Conservation (phyloP, 1,140 invertebrate genomes). For the Thaumatotibia leucotreta region DNA sequence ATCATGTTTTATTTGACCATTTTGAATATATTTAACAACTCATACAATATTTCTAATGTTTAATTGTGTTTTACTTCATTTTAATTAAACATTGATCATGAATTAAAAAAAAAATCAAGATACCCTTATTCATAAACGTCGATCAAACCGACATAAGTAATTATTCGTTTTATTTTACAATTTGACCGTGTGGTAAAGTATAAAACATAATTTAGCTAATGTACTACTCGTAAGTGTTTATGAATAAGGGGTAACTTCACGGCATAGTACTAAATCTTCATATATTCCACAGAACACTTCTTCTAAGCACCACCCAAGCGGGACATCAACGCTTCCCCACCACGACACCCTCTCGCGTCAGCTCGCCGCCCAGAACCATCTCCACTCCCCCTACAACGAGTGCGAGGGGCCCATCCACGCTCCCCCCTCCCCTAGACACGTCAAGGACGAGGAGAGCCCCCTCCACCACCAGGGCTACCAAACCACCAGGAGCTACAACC, state of each 20-base stretch:
- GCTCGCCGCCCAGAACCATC: constrained; percentile 52
- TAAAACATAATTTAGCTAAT: no score
- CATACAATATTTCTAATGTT: no score
- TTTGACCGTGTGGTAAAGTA: no score
- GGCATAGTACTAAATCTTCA: constrained; percentile 15
- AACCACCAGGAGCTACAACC: constrained; percentile 77
- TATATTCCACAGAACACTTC: constrained; percentile 72
- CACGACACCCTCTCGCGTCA: constrained; percentile 64
- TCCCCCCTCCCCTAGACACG: constrained; percentile 50
- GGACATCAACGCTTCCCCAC: constrained; percentile 62
- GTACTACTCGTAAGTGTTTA: no score
- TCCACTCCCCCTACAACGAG: constrained; percentile 57
- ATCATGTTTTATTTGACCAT: neutral
- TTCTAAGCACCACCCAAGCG: constrained; percentile 71
- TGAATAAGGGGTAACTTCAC: no score
- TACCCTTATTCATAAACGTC: no score
- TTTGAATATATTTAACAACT: no score
- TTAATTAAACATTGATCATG: no score
- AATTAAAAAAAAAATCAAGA: no score
- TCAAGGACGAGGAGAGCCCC: constrained; percentile 60
- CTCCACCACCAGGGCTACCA: constrained; percentile 67
- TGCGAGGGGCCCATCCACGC: constrained; percentile 46
- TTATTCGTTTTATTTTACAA: no score
- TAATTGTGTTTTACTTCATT: no score
- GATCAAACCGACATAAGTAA: no score